These are phyloP conservation scores for Callyntrura guangdongensis DNA, from an alignment of 2,888 invertebrate species.

Conservation along the genomic window DNA sequence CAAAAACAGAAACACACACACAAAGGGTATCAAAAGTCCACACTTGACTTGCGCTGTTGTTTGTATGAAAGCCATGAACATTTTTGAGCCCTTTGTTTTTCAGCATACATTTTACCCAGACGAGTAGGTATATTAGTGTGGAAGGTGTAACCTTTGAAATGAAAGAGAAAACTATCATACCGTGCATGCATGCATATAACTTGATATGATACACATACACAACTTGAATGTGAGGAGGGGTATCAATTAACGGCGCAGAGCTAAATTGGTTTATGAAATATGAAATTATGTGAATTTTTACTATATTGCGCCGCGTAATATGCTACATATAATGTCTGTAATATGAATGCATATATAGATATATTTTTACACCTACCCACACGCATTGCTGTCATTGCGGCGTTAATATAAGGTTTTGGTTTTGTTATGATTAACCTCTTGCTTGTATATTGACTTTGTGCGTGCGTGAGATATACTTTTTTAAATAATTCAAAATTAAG, in stretches of 20 bases:
- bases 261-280: not conserved
- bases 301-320: not conserved
- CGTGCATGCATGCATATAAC: not conserved
- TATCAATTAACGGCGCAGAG: not conserved
- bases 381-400: not conserved
- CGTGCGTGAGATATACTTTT: conserved; percentile 27
- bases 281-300: not conserved
- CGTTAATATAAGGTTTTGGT: conserved; percentile 6
- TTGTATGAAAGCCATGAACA: not conserved
- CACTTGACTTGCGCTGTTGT: not conserved
- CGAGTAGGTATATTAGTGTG: not conserved
- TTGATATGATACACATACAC: not conserved
- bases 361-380: not conserved
- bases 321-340: not conserved
- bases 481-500: conserved; percentile 12
- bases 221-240: not conserved
- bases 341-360: not conserved
- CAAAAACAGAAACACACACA: not conserved
- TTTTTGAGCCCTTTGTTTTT: conserved; percentile 40
- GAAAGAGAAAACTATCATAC: conserved; percentile 47
- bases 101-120: conserved; percentile 7
- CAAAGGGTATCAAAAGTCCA: conserved; percentile 7
- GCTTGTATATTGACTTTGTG: not conserved
- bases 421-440: not conserved
- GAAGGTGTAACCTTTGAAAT: not conserved